Evolutionary conservation across 1,140 invertebrate species (phyloP).

Genomic region (Drosophila auraria): DNA sequence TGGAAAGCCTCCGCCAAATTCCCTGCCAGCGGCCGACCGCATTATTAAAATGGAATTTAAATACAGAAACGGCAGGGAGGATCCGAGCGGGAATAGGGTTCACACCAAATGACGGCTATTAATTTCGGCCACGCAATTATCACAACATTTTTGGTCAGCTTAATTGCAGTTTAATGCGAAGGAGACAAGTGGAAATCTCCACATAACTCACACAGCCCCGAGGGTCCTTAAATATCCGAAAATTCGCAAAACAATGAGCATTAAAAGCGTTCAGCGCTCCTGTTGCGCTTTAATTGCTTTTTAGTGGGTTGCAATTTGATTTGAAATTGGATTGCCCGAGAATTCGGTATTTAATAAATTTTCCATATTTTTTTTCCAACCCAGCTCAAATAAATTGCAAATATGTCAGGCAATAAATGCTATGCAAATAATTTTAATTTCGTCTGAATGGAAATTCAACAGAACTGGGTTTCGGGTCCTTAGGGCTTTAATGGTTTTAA

Average conservation of each 20-base stretch:
- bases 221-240: conserved; percentile 31
- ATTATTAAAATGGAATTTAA: conserved; percentile 76
- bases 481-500: conserved; percentile 43
- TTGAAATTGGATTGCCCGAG: conserved; percentile 6
- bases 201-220: conserved; percentile 21
- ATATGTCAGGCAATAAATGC: conserved; percentile 23
- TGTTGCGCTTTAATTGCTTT: conserved; percentile 20
- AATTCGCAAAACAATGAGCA: neutral
- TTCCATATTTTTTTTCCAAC: neutral
- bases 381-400: conserved; percentile 12
- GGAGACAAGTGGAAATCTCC: conserved; percentile 56
- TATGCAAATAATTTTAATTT: conserved; percentile 39
- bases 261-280: neutral
- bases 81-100: neutral
- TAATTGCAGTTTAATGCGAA: conserved; percentile 75
- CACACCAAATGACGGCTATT: conserved; percentile 73
- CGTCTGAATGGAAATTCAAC: conserved; percentile 8
- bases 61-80: conserved; percentile 18
- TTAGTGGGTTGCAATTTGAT: conserved; percentile 13
- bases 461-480: conserved; percentile 19
- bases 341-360: conserved; percentile 10
- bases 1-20: neutral
- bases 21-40: conserved; percentile 23
- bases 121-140: conserved; percentile 77
- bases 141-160: conserved; percentile 74